Conservation (phyloP, 2,113 vertebrate genomes). For the Grantiella picta region DNA sequence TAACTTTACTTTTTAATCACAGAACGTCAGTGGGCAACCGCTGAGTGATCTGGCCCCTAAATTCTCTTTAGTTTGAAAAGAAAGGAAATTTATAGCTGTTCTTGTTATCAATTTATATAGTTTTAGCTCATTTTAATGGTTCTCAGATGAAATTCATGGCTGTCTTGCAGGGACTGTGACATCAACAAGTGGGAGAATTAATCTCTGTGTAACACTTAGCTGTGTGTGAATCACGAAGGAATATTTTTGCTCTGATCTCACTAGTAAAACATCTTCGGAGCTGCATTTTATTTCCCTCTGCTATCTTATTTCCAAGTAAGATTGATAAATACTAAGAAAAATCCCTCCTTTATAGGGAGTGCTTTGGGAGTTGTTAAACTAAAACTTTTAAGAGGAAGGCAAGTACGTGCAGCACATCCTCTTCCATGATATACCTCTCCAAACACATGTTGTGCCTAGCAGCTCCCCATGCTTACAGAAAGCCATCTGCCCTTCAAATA, state of each 20-base stretch:
- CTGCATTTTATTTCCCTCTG: background rate
- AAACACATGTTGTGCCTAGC: background rate
- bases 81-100: background rate
- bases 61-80: background rate
- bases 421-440: background rate
- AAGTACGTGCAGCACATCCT: background rate
- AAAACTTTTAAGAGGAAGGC: background rate
- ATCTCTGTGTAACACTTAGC: background rate
- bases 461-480: background rate
- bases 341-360: background rate
- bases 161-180: background rate
- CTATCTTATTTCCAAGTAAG: background rate
- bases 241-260: conserved; percentile 2
- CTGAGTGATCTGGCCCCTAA: background rate
- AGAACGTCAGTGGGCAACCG: background rate
- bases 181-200: background rate
- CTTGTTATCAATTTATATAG: background rate
- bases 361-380: background rate
- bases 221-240: background rate
- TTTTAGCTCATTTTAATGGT: background rate
- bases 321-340: background rate
- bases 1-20: background rate
- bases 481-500: background rate
- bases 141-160: background rate
- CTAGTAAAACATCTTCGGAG: background rate